phyloP scores from a whole-genome alignment of 2,113 vertebrate species.

The Phoenicopterus ruber region DNA sequence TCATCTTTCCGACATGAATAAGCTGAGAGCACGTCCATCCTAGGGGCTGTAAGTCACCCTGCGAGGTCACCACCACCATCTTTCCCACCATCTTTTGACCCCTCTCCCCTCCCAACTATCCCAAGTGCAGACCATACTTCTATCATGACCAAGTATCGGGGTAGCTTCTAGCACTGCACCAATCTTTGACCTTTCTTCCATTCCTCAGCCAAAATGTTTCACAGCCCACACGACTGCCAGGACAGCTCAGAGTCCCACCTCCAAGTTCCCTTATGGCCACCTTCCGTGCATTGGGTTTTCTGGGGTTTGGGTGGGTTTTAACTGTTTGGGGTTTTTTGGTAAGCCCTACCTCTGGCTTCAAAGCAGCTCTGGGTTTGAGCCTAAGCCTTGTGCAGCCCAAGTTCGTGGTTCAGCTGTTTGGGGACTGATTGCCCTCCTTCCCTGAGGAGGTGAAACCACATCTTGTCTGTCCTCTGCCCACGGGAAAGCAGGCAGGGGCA shows the following conservation, averaged over 20 bases:
- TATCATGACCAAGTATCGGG: background rate
- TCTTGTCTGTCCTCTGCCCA: background rate
- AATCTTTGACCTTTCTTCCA: background rate
- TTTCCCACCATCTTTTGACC: background rate
- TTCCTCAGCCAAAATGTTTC: background rate
- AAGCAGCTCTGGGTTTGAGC: background rate
- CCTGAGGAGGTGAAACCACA: background rate
- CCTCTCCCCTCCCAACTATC: background rate
- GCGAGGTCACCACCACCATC: background rate
- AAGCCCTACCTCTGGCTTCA: background rate
- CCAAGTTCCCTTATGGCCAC: background rate
- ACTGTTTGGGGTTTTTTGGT: background rate
- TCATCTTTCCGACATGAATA: background rate
- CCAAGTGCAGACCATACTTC: background rate
- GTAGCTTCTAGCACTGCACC: background rate
- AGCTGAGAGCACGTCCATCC: background rate
- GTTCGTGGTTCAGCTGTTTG: background rate
- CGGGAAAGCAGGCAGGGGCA: background rate
- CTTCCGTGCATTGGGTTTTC: background rate
- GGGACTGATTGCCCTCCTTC: background rate
- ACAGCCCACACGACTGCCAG: background rate
- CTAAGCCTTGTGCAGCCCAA: background rate
- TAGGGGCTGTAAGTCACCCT: background rate
- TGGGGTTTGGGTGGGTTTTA: background rate
- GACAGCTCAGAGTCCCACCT: background rate